Percentiles rank a stretch among this genome's conserved stretches.
Conservation (phyloP, 2,888 invertebrate genomes). For the Epirrhoe alternata region DNA sequence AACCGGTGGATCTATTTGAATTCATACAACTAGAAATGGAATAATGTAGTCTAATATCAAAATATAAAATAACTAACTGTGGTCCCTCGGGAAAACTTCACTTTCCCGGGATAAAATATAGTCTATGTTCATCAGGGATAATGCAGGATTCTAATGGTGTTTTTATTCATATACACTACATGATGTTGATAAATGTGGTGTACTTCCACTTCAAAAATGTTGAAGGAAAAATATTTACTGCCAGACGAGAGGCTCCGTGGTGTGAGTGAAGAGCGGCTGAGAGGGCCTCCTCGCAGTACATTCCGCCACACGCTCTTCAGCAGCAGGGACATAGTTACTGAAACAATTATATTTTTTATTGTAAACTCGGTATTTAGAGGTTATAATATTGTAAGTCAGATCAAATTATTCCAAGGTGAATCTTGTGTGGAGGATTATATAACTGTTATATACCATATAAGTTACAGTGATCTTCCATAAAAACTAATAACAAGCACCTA, state of each 20-base stretch:
- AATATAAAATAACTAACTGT: no score
- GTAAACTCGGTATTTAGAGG: constrained; percentile 7
- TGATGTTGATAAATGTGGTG: no score
- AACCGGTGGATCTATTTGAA: no score
- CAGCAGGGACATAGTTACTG: constrained; percentile 62
- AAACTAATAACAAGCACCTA: neutral
- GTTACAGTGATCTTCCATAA: neutral
- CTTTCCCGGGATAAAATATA: no score
- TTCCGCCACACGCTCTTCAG: constrained; percentile 63
- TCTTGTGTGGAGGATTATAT: constrained; percentile 9
- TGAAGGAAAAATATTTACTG: constrained; percentile 49
- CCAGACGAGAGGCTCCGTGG: constrained; percentile 60
- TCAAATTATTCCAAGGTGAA: constrained; percentile 23
- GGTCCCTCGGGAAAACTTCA: no score
- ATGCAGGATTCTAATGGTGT: no score
- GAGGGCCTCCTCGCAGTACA: constrained; percentile 53
- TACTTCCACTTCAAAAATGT: no score
- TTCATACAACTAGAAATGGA: no score
- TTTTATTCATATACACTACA: no score
- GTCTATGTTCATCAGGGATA: no score
- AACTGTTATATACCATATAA: neutral
- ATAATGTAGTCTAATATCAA: no score
- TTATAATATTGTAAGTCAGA: constrained; percentile 2
- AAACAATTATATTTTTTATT: constrained; percentile 13
- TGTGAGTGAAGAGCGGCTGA: constrained; percentile 52